Base-by-base conservation (phyloP, 37 sponge, comb jelly and placozoan genomes). In the Hexactinellida sp. region DNA sequence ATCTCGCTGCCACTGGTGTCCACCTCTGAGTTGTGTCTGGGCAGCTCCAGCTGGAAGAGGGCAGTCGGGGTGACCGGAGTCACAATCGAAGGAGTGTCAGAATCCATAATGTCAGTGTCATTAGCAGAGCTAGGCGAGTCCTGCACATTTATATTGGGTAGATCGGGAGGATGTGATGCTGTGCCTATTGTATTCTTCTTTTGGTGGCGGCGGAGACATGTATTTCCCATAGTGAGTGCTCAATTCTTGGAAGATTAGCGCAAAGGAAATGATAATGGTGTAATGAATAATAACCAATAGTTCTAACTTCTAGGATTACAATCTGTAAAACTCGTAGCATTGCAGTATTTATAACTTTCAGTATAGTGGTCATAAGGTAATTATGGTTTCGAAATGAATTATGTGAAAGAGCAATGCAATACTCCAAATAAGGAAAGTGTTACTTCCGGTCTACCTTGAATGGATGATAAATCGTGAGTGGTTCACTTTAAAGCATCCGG, bases 351-450 rank as follows among this genome's bases (percentile, higher is more conserved):
- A 47, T 47, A 47, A 47, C 30, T 52, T 54, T 47, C 54, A 23
- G 16, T 9, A 10, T 32, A 7, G 13, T 84, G 24, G 13, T 23
- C 84, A 37, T 13, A 1, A 36, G 3, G 13, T 32, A 84, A 36
- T 47, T 37, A n/a, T 71, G 55, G 25, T 85, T 24, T 25, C 54
- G 10, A 54, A 23, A 90, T 88, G 23, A 90, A 90, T 41, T 83
- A 82, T 34, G 30, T 87, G n/a, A 88, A 87, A 85, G 85, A 87
- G 30, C 82, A 85, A 0, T 36, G 82, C 34, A 30, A 41, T 54
- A 35, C 82, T 55, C 13, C 23, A n/a, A 38, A 55, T 0, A 24
- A 54, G 36, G n/a, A n/a, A n/a, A 25, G 35, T 1, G 13, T 16
- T 7, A 0, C 86, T 71, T 3, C 37, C 32, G 25, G 76, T 24